Evolutionary conservation across 2,888 invertebrate species (phyloP).

Genomic region (Balanococcus diminutus): DNA sequence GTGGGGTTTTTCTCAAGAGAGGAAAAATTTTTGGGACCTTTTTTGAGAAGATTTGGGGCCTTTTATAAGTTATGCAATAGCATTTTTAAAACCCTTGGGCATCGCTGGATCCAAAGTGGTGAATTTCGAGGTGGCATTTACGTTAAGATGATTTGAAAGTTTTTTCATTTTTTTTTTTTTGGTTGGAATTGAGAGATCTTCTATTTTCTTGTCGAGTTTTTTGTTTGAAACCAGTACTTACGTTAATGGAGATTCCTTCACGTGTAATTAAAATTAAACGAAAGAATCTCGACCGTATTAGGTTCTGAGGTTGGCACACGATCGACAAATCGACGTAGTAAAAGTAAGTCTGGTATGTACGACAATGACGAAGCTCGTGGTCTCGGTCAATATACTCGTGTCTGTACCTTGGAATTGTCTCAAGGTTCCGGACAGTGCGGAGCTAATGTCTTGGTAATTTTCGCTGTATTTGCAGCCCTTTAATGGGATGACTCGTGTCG

Average conservation of each 20-base stretch:
- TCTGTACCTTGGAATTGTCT: neutral
- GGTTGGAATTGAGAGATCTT: no score
- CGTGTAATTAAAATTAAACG: neutral
- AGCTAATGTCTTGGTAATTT: neutral
- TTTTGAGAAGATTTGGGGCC: no score
- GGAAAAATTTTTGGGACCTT: no score
- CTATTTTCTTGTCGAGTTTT: no score
- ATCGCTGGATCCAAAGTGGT: no score
- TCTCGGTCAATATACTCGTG: neutral
- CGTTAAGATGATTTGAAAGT: no score
- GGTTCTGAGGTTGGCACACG: neutral
- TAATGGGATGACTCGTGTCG: neutral
- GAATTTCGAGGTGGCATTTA: no score
- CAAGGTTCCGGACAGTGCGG: neutral
- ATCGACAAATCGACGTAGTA: neutral
- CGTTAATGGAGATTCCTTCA: neutral
- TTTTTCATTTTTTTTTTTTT: no score
- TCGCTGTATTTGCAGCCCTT: neutral
- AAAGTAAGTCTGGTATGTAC: neutral
- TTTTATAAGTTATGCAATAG: no score
- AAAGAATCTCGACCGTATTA: neutral
- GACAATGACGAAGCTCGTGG: neutral
- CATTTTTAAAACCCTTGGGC: no score
- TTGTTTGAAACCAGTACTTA: no score
- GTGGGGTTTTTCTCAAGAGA: no score